Evolutionary conservation across 1,140 invertebrate species (phyloP).

Genomic region (Lepidurus couesii): DNA sequence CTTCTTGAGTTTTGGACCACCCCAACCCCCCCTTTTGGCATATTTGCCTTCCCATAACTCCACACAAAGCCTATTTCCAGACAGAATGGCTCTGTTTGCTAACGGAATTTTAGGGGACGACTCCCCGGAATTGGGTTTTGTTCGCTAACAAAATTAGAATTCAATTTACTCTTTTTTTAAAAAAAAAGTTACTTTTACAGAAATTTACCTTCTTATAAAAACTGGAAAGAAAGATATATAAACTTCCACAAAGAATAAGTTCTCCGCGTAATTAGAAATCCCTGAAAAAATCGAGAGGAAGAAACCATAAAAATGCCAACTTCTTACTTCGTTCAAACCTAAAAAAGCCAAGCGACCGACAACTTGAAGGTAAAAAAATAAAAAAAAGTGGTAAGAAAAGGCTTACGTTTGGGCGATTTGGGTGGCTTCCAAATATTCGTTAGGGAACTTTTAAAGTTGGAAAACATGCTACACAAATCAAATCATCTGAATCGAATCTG

Average conservation of each 20-base stretch:
- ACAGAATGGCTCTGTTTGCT: slow-evolving; percentile 10
- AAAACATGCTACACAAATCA: slow-evolving; percentile 15
- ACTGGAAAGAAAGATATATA: no score
- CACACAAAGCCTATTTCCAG: slow-evolving; percentile 12
- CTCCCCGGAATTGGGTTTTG: no score
- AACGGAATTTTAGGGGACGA: background rate
- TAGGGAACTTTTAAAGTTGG: slow-evolving; percentile 15
- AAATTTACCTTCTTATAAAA: no score
- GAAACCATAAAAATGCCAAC: no score
- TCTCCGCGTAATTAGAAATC: no score
- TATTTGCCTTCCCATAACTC: slow-evolving; percentile 19
- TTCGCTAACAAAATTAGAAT: no score
- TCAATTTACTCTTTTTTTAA: no score
- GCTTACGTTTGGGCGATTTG: slow-evolving; percentile 3
- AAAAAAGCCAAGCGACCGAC: no score
- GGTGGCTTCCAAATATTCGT: slow-evolving; percentile 21
- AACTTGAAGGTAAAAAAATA: background rate
- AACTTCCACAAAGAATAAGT: no score
- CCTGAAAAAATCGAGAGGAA: no score
- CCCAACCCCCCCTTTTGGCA: background rate
- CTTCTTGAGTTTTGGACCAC: background rate
- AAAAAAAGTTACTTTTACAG: no score
- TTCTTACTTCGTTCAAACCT: no score
- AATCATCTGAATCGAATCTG: background rate
- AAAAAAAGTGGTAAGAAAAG: background rate